Conservation (phyloP, 2,888 invertebrate species). For the Crioceris asparagi region DNA sequence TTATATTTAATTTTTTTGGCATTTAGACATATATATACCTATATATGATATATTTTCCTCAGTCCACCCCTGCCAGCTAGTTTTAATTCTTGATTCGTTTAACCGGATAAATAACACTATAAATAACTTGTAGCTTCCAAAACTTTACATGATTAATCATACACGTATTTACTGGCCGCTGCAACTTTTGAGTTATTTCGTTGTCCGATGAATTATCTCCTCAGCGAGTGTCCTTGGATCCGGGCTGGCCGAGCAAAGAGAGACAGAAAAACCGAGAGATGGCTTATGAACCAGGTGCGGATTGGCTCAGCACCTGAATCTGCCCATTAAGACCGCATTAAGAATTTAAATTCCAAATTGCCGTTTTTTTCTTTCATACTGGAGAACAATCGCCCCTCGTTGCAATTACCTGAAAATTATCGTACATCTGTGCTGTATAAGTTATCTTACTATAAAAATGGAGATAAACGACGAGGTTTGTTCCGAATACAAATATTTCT, state of each 20-base stretch:
- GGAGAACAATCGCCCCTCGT: not conserved
- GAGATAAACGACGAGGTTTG: no score
- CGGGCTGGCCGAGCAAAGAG: no score
- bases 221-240: not conserved
- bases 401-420: no score
- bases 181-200: no score
- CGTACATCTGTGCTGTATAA: no score
- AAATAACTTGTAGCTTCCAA: slow-evolving; percentile 34
- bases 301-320: slow-evolving; percentile 16
- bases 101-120: slow-evolving; percentile 31
- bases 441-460: no score
- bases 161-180: slow-evolving; percentile 28
- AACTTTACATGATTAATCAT: slow-evolving; percentile 33
- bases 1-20: no score
- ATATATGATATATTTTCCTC: no score
- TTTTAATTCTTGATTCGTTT: slow-evolving; percentile 22
- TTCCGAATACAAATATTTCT: no score
- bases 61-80: not conserved
- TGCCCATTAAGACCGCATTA: slow-evolving; percentile 25
- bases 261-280: slow-evolving; percentile 6
- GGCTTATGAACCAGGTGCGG: slow-evolving; percentile 19
- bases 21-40: no score
- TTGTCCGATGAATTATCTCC: slow-evolving; percentile 32
- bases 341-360: slow-evolving; percentile 20
- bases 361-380: slow-evolving; percentile 6